A percentile compares a stretch with the other conserved stretches of the same genome.
phyloP scores from a whole-genome alignment of 2,113 vertebrate genomes.

The Piprites chloris region DNA sequence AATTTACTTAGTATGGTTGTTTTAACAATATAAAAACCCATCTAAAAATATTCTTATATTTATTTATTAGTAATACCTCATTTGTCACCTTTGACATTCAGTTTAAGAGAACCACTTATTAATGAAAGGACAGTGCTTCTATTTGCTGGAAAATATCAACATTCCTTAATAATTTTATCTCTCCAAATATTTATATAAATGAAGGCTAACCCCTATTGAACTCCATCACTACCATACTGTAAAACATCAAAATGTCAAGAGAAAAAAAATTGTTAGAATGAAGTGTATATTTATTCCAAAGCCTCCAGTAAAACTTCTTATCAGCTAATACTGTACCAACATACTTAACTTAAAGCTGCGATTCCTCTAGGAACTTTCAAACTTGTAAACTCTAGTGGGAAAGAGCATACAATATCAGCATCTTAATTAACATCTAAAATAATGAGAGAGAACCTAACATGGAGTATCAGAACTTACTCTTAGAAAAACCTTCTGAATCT shows the following conservation, averaged over 20 bases:
- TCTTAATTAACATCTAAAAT: not conserved
- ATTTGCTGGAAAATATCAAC: slow-evolving; percentile 36
- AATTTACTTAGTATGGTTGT: not conserved
- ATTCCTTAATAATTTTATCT: slow-evolving; percentile 51
- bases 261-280: not conserved
- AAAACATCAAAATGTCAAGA: slow-evolving; percentile 46
- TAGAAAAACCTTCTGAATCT: not conserved
- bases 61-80: not conserved
- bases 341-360: not conserved
- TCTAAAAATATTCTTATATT: not conserved
- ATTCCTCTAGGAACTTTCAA: slow-evolving; percentile 40
- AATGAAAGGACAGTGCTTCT: slow-evolving; percentile 21
- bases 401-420: not conserved
- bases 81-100: slow-evolving; percentile 1
- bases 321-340: slow-evolving; percentile 16
- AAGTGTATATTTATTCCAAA: not conserved
- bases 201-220: slow-evolving; percentile 28
- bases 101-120: slow-evolving; percentile 5
- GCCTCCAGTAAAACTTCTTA: slow-evolving; percentile 38
- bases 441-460: not conserved
- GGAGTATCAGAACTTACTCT: not conserved
- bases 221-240: slow-evolving; percentile 44
- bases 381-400: not conserved
- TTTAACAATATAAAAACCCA: not conserved
- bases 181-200: slow-evolving; percentile 67